Conservation (phyloP, 2,888 invertebrate species). For the Allolobophora icterica region DNA sequence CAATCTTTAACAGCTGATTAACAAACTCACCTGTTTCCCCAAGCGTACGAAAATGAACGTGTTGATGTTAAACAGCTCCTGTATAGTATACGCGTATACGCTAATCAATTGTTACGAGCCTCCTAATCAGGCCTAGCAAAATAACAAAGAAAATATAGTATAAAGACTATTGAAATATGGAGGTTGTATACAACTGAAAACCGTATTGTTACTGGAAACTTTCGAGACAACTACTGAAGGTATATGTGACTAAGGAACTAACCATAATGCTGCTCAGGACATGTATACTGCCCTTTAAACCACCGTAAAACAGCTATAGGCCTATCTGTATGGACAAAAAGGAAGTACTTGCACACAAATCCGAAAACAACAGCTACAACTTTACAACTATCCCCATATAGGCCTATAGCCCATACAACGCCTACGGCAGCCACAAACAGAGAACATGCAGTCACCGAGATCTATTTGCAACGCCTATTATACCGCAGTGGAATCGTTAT, state of each 20-base stretch:
- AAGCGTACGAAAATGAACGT: neutral
- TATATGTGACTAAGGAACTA: neutral
- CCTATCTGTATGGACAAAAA: neutral
- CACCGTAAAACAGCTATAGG: neutral
- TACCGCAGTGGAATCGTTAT: neutral
- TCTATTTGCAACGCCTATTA: neutral
- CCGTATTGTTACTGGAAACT: neutral
- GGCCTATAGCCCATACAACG: neutral
- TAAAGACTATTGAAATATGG: too few species aligned
- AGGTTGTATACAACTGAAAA: neutral
- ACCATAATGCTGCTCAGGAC: neutral
- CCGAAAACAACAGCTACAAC: neutral
- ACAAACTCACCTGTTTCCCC: neutral
- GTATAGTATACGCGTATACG: neutral
- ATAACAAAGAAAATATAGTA: neutral
- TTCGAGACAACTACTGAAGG: neutral
- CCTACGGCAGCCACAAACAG: neutral
- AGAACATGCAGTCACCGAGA: neutral
- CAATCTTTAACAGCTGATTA: neutral
- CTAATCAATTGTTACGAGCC: neutral
- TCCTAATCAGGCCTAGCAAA: neutral
- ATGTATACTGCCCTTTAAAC: neutral
- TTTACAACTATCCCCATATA: neutral
- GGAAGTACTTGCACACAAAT: neutral
- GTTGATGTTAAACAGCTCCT: neutral